Conservation (phyloP, 92 coral and sea anemone genomes). For the Hydrozoanthus gracilis region DNA sequence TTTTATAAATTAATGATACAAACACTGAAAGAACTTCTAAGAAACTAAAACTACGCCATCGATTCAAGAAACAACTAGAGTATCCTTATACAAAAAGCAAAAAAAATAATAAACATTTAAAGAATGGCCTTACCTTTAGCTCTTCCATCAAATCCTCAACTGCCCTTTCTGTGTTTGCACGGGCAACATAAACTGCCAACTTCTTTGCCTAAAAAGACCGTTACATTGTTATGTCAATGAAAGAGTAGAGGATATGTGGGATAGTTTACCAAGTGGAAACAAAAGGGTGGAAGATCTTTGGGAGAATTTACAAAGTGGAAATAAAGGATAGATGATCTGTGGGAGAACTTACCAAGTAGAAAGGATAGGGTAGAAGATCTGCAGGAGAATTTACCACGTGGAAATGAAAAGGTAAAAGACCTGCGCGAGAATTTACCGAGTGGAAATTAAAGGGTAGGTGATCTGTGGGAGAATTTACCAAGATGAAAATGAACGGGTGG, state of each 20-base stretch:
- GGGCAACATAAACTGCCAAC: constrained; percentile 92
- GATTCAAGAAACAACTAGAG: too few relatives aligned
- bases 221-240: not conserved
- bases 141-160: constrained; percentile 94
- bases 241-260: not conserved
- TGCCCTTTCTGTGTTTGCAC: constrained; percentile 90
- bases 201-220: constrained; percentile 80
- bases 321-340: not conserved
- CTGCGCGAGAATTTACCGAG: too few relatives aligned
- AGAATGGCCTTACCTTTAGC: constrained; percentile 68
- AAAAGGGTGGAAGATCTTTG: not conserved
- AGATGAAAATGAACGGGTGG: not conserved
- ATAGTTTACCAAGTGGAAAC: not conserved
- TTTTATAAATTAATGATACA: too few relatives aligned
- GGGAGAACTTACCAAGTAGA: not conserved
- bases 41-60: too few relatives aligned
- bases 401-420: not conserved
- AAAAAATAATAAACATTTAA: not conserved
- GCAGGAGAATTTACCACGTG: not conserved
- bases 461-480: not conserved
- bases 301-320: not conserved
- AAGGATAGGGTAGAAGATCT: not conserved
- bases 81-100: too few relatives aligned
- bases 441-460: too few relatives aligned
- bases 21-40: too few relatives aligned